phyloP scores from a whole-genome alignment of 2,888 invertebrate genomes.

The Deilephila porcellus region DNA sequence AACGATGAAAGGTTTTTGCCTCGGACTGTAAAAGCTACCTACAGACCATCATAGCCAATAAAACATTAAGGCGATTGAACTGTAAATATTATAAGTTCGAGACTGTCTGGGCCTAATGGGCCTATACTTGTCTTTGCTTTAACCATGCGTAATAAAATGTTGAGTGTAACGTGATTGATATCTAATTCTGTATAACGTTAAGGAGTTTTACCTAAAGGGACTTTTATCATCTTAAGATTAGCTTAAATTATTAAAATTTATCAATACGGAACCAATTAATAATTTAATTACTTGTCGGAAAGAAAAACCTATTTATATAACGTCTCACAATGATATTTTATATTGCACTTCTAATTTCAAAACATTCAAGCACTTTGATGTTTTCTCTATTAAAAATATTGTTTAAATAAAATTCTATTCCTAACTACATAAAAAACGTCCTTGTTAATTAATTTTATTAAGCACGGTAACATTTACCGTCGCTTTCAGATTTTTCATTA shows the following conservation, averaged over 20 bases:
- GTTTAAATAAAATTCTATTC: too few species aligned
- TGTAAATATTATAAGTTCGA: conserved; percentile 1
- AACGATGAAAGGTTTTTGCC: neutral
- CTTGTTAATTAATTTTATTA: neutral
- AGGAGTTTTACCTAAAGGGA: neutral
- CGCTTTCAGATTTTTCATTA: neutral
- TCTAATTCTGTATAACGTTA: neutral
- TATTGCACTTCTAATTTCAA: too few species aligned
- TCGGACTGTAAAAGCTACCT: neutral
- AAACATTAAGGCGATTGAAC: neutral
- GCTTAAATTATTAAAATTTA: too few species aligned
- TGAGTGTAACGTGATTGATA: neutral
- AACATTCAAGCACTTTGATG: too few species aligned
- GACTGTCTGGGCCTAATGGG: neutral
- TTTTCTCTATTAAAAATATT: too few species aligned
- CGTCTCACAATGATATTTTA: too few species aligned
- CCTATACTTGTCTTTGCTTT: neutral
- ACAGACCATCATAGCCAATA: neutral
- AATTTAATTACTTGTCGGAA: too few species aligned
- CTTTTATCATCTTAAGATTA: too few species aligned
- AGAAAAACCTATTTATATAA: too few species aligned
- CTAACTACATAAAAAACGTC: neutral
- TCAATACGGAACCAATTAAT: too few species aligned
- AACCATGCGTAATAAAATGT: neutral
- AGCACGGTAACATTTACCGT: neutral